A percentile compares a stretch with the other conserved stretches of the same genome.
Conservation (phyloP, 1,140 invertebrate species). For the Drosophila obscura region DNA sequence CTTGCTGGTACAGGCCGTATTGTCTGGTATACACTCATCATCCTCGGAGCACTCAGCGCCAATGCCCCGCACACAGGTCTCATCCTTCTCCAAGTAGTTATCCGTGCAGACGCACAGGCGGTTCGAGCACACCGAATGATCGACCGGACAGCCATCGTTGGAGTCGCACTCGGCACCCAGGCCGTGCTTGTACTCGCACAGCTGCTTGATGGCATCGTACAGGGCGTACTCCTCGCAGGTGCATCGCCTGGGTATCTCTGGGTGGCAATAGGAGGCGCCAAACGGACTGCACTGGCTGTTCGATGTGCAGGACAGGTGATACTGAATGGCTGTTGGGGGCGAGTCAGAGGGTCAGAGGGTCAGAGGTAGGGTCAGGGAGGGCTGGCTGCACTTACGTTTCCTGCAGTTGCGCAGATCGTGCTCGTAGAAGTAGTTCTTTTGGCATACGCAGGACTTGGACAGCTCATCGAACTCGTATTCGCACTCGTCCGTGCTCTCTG, state of each 20-base stretch:
- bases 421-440: conserved; percentile 82
- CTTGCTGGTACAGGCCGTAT: conserved; percentile 76
- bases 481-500: conserved; percentile 79
- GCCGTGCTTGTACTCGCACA: conserved; percentile 74
- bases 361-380: not conserved
- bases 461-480: conserved; percentile 72
- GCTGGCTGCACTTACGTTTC: conserved; percentile 66
- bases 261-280: conserved; percentile 73
- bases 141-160: conserved; percentile 69
- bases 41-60: conserved; percentile 83
- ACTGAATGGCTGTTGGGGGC: conserved; percentile 70
- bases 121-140: conserved; percentile 83
- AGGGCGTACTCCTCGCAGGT: conserved; percentile 78
- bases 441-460: conserved; percentile 80
- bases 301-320: conserved; percentile 77
- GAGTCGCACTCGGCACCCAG: conserved; percentile 75
- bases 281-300: conserved; percentile 83
- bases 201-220: conserved; percentile 75
- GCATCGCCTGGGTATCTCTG: conserved; percentile 72
- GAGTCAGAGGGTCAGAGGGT: not conserved
- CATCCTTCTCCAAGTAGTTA: conserved; percentile 80
- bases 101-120: conserved; percentile 82
- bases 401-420: conserved; percentile 71
- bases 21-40: conserved; percentile 82
- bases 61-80: conserved; percentile 82